A percentile compares a stretch with the other conserved stretches of the same genome.
Conservation (phyloP, 2,113 vertebrate species). For the Serinus canaria region DNA sequence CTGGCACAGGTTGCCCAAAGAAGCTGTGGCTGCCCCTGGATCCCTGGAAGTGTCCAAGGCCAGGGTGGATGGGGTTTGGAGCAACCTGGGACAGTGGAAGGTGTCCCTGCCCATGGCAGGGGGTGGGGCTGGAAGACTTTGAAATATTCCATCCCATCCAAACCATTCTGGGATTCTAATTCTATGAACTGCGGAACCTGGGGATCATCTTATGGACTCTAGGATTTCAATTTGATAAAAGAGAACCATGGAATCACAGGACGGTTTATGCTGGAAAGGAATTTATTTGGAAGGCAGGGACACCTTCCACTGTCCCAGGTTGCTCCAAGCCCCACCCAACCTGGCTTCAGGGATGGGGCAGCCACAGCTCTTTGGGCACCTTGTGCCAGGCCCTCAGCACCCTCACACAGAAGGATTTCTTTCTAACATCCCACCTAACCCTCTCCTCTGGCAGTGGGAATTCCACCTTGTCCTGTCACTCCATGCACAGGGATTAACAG, state of each 20-base stretch:
- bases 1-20: background rate
- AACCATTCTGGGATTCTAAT: background rate
- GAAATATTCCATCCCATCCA: background rate
- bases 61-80: rapidly evolving
- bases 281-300: background rate
- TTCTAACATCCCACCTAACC: background rate
- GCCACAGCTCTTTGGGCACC: background rate
- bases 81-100: rapidly evolving
- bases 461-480: background rate
- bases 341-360: background rate
- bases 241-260: background rate
- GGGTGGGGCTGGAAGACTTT: background rate
- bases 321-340: background rate
- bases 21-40: background rate
- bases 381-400: background rate
- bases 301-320: background rate
- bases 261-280: background rate
- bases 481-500: background rate
- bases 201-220: background rate
- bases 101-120: background rate
- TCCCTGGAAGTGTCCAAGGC: background rate
- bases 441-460: background rate
- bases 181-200: background rate
- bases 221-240: background rate
- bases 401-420: background rate